phyloP scores from a whole-genome alignment of 2,113 vertebrate genomes.

The Caretta caretta region DNA sequence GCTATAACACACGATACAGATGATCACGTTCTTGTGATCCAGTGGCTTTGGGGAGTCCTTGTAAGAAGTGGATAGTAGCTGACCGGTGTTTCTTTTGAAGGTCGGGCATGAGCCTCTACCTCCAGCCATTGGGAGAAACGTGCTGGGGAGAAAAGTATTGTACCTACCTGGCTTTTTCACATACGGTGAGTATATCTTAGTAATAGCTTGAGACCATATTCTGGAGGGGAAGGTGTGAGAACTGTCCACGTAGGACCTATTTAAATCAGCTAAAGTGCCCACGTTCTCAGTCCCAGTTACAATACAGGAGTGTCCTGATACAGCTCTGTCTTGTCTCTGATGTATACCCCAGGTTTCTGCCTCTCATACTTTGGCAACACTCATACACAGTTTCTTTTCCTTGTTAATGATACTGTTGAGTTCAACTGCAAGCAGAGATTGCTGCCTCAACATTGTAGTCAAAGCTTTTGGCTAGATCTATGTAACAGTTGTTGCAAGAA shows the following conservation, averaged over 20 bases:
- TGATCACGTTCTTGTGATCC: neutral
- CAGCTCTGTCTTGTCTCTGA: neutral
- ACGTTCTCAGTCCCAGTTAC: neutral
- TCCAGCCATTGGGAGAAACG: constrained; percentile 85
- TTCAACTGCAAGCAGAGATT: neutral
- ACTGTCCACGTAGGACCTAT: neutral
- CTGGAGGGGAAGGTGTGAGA: neutral
- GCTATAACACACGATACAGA: accelerated
- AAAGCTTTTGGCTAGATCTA: neutral
- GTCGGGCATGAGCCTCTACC: constrained; percentile 91
- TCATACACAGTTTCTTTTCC: neutral
- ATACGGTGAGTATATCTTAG: constrained; percentile 83
- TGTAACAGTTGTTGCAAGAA: neutral
- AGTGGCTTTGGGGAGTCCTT: neutral
- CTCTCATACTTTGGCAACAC: neutral
- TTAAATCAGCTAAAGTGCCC: neutral
- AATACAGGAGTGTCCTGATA: neutral
- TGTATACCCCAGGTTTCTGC: neutral
- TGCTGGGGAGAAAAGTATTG: constrained; percentile 89
- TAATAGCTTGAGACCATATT: accelerated
- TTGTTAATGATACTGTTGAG: neutral
- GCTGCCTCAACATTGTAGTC: neutral
- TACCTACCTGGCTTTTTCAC: constrained; percentile 92
- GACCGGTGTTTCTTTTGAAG: constrained; percentile 70
- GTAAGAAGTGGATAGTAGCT: neutral